Evolutionary conservation across 1,140 invertebrate genomes (phyloP).

Genomic region (Penaeus vannamei): DNA sequence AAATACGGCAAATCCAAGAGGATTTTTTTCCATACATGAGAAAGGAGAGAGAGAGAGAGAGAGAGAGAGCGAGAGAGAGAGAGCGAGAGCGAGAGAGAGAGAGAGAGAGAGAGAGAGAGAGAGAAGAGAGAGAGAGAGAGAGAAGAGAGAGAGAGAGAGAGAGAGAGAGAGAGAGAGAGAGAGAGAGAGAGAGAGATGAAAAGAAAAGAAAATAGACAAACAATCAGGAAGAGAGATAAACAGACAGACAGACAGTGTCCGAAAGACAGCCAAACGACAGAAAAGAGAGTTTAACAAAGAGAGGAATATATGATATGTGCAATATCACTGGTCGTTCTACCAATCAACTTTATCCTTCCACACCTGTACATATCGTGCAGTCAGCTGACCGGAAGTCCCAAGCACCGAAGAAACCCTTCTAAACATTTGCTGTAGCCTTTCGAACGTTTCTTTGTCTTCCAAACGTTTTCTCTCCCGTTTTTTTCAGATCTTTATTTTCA

Average conservation of each 20-base stretch:
- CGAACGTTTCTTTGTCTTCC: too few species aligned
- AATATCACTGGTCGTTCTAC: slow-evolving; percentile 17
- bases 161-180: not conserved
- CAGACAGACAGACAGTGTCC: not conserved
- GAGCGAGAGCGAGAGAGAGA: not conserved
- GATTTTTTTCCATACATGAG: too few species aligned
- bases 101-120: too few species aligned
- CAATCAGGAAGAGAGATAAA: not conserved
- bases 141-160: too few species aligned
- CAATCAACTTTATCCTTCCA: not conserved
- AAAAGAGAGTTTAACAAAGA: not conserved
- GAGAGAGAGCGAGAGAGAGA: slow-evolving; percentile 12
- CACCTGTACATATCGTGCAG: not conserved
- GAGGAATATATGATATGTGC: slow-evolving; percentile 18
- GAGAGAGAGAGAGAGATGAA: not conserved
- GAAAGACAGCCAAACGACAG: not conserved
- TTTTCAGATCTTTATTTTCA: too few species aligned
- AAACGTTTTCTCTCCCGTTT: too few species aligned
- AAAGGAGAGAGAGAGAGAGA: not conserved
- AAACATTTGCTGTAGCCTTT: too few species aligned
- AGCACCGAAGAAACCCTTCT: too few species aligned
- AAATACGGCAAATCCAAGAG: too few species aligned
- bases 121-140: too few species aligned
- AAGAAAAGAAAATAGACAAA: not conserved
- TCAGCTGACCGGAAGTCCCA: too few species aligned